Conservation (phyloP, 2,888 invertebrate species). For the Eledone cirrhosa region DNA sequence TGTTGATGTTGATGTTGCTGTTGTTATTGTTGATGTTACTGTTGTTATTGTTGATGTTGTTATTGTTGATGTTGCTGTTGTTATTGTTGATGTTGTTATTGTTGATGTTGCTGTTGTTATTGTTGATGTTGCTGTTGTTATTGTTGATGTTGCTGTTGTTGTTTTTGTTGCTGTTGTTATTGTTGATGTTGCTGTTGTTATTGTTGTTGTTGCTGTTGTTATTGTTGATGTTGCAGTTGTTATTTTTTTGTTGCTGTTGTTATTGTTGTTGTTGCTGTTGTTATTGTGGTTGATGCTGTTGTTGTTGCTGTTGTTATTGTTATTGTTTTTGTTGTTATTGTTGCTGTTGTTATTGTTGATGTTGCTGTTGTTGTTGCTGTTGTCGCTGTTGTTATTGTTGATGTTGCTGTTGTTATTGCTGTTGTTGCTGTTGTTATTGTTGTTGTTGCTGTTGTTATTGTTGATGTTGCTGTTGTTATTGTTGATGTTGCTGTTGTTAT, state of each 20-base stretch:
- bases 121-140: neutral
- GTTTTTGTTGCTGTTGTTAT: too few relatives aligned
- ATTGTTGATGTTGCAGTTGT: neutral
- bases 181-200: neutral
- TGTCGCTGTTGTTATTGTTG: too few relatives aligned
- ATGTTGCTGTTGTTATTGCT: constrained; percentile 1
- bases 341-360: neutral
- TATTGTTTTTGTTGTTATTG: neutral
- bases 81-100: too few relatives aligned
- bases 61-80: too few relatives aligned
- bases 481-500: too few relatives aligned
- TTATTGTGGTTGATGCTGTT: too few relatives aligned
- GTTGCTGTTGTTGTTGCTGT: constrained; percentile 13
- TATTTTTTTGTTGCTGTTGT: too few relatives aligned
- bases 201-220: neutral
- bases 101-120: neutral
- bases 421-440: neutral
- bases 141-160: too few relatives aligned
- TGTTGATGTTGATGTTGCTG: too few relatives aligned
- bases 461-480: constrained; percentile 7
- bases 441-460: neutral
- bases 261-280: too few relatives aligned
- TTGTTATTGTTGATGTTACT: too few relatives aligned
- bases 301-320: too few relatives aligned
- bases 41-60: neutral